These are phyloP conservation scores for Holotrichia oblita DNA, from an alignment of 1,140 invertebrate species.

Conservation along the genomic window DNA sequence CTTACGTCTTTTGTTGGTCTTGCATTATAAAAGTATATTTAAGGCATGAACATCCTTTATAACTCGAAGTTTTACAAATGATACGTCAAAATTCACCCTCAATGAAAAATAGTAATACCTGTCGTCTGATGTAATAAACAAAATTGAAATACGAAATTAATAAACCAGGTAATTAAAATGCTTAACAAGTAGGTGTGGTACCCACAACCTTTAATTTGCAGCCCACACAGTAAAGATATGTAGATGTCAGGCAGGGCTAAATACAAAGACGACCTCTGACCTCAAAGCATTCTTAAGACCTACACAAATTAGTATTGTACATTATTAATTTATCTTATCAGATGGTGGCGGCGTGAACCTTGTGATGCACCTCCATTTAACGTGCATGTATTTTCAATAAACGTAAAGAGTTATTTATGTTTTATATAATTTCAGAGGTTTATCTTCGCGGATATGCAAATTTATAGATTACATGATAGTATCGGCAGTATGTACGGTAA, in stretches of 20 bases:
- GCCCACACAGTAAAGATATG: conserved; percentile 38
- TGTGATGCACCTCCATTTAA: conserved; percentile 19
- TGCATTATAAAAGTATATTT: too few species aligned
- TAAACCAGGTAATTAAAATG: conserved; percentile 40
- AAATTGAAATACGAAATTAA: conserved; percentile 41
- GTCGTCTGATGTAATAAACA: conserved; percentile 23
- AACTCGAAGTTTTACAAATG: neutral
- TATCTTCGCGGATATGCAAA: neutral
- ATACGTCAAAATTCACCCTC: neutral
- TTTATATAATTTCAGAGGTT: neutral
- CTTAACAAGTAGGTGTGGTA: conserved; percentile 40
- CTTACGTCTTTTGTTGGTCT: too few species aligned
- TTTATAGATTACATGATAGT: neutral
- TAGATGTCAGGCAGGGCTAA: conserved; percentile 32
- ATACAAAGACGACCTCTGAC: conserved; percentile 41
- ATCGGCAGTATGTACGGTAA: neutral
- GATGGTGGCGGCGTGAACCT: conserved; percentile 13
- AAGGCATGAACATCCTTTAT: too few species aligned
- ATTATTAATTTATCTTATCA: conserved; percentile 41
- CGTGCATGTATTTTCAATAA: neutral
- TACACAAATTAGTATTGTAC: conserved; percentile 39
- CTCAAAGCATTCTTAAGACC: conserved; percentile 34
- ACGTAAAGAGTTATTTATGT: conserved; percentile 8
- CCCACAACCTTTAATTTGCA: conserved; percentile 41
- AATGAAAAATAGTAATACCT: conserved; percentile 18